phyloP scores from a whole-genome alignment of 2,797 vertebrate species.

The Trachurus trachurus region DNA sequence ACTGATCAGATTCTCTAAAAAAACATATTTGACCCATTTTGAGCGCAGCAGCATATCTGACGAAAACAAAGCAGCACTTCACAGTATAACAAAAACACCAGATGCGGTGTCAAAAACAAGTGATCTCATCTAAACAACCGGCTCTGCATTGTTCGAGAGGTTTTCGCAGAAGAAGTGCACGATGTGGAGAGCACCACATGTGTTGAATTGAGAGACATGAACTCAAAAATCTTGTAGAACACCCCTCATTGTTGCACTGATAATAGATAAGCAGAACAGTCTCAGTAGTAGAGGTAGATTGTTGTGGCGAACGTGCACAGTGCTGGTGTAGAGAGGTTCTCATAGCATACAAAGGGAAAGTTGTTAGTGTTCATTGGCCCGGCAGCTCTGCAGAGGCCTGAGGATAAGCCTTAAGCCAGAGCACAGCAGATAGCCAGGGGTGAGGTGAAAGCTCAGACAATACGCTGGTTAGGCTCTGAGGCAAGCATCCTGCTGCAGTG shows the following conservation, averaged over 20 bases:
- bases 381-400: constrained; percentile 75
- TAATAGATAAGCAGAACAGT: constrained; percentile 33
- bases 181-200: constrained; percentile 18
- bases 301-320: constrained; percentile 41
- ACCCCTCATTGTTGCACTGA: constrained; percentile 8
- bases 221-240: constrained; percentile 14
- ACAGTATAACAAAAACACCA: constrained; percentile 52
- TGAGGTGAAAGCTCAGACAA: constrained; percentile 79
- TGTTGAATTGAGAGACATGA: constrained; percentile 7
- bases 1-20: background rate
- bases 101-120: constrained; percentile 57
- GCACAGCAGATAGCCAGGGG: constrained; percentile 75
- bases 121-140: constrained; percentile 42
- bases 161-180: constrained; percentile 2
- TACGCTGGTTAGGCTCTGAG: constrained; percentile 66
- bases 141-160: constrained; percentile 37
- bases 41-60: background rate
- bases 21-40: background rate
- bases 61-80: constrained; percentile 20
- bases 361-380: constrained; percentile 77
- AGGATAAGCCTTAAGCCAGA: constrained; percentile 82
- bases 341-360: constrained; percentile 71
- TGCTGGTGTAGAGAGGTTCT: constrained; percentile 47
- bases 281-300: constrained; percentile 42
- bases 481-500: constrained; percentile 76